Conservation (phyloP, 2,113 vertebrate species). For the Rhipidura dahli region DNA sequence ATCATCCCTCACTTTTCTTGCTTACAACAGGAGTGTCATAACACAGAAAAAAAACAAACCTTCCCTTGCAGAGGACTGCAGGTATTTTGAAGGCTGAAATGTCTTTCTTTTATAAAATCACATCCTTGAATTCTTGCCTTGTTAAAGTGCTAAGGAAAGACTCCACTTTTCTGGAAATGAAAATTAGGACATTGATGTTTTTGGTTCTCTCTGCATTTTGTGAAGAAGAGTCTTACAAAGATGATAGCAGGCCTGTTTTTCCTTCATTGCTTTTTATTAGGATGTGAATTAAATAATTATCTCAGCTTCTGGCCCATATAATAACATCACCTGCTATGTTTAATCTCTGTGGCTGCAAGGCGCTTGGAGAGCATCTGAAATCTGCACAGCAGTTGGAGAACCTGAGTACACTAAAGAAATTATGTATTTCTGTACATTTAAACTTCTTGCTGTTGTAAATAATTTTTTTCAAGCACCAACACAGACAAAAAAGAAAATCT, state of each 20-base stretch:
- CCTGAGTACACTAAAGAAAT: not conserved
- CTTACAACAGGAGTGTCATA: not conserved
- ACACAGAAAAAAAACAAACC: not conserved
- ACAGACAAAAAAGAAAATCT: not conserved
- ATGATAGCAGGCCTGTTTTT: not conserved
- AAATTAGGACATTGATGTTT: not conserved
- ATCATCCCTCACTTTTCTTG: not conserved
- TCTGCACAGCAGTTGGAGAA: not conserved
- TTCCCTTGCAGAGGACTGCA: not conserved
- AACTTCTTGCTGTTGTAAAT: not conserved
- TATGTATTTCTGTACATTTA: not conserved
- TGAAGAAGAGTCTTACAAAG: not conserved
- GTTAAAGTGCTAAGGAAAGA: not conserved
- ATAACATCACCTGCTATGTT: not conserved
- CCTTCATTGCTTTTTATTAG: not conserved
- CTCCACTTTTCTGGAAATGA: not conserved
- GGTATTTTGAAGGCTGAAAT: not conserved
- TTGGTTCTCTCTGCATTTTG: not conserved
- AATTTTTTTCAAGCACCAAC: not conserved
- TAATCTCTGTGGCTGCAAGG: not conserved
- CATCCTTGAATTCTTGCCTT: not conserved
- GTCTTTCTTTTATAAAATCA: not conserved
- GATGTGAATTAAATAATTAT: slow-evolving; percentile 11
- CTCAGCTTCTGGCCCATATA: slow-evolving; percentile 6
- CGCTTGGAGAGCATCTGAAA: not conserved